phyloP scores from a whole-genome alignment of 2,797 vertebrate genomes.

The Hapalemur alaotrensis region DNA sequence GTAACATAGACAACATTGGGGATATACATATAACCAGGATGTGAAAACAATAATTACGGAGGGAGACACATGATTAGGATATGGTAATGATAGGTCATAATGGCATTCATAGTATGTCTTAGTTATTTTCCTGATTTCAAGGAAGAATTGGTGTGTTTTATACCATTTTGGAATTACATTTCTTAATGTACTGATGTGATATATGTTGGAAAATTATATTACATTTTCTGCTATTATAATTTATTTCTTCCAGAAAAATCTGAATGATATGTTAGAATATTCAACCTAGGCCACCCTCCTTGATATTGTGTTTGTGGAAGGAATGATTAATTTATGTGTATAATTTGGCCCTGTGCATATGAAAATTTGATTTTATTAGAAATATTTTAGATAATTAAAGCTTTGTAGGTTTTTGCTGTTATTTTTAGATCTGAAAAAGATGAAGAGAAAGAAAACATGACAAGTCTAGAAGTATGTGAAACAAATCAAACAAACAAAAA shows the following conservation, averaged over 20 bases:
- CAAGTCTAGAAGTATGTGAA: neutral
- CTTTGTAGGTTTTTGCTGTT: neutral
- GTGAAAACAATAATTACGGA: neutral
- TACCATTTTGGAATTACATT: neutral
- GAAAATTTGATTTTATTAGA: neutral
- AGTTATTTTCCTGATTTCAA: neutral
- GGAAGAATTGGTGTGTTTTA: neutral
- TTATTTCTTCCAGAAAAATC: neutral
- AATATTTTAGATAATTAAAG: neutral
- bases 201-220: neutral
- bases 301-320: neutral
- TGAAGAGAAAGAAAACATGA: conserved; percentile 15
- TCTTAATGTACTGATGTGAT: neutral
- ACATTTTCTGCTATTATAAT: neutral
- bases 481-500: neutral
- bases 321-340: neutral
- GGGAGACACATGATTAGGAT: neutral
- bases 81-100: neutral
- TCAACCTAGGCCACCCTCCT: neutral
- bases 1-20: neutral
- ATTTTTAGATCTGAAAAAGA: conserved; percentile 28
- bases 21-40: neutral
- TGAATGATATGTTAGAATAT: neutral
- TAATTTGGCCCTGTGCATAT: neutral
- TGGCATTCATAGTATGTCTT: neutral